Evolutionary conservation across 2,888 invertebrate species (phyloP), one percentile per base, ranked within the genome.

Genomic region (Lepidonotus clava): DNA sequence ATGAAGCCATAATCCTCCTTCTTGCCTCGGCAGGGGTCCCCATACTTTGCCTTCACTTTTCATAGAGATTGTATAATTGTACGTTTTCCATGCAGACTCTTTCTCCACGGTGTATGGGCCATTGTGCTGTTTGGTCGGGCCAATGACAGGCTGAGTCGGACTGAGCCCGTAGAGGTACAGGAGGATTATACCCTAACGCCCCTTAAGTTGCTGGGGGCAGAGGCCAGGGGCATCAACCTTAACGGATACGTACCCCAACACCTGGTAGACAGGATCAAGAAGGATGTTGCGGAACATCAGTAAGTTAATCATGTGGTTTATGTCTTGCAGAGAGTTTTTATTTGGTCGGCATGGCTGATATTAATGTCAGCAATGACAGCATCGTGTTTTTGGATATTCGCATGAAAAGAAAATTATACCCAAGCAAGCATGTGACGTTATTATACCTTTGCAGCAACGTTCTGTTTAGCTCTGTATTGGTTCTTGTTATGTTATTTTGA

Each of bases 231-330:
- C 41, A 80, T 80, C 80, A 80, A 80, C 11, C 80, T 80, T 14
- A 80, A 80, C 8, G 80, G 80, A 41, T 80, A 80, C 51, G 46
- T 80, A 6, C 80, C 80, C 1, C 46, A 41, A n/a, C 41, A 80
- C 32, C 28, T 80, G 2, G 28, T 80, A 11, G 80, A 80, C 24
- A 18, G 51, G 0, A 80, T 80, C 24, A 80, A 80, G 32, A 24
- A 18, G 18, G 80, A 80, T 28, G 80, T 80, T 34, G 18, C 41
- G 8, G 46, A 80, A 80, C 51, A 80, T 28, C 46, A 51, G 80
- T 80, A 46, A 80, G 80, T 46, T 1, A 2, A 76, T n/a, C n/a
- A n/a, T n/a, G n/a, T n/a, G n/a, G n/a, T n/a, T n/a, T n/a, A n/a
- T n/a, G n/a, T n/a, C n/a, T n/a, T n/a, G n/a, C n/a, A n/a, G n/a